These are phyloP conservation scores for Zelostemma sp. DNA, from an alignment of 1,140 invertebrate genomes.

Conservation along the genomic window DNA sequence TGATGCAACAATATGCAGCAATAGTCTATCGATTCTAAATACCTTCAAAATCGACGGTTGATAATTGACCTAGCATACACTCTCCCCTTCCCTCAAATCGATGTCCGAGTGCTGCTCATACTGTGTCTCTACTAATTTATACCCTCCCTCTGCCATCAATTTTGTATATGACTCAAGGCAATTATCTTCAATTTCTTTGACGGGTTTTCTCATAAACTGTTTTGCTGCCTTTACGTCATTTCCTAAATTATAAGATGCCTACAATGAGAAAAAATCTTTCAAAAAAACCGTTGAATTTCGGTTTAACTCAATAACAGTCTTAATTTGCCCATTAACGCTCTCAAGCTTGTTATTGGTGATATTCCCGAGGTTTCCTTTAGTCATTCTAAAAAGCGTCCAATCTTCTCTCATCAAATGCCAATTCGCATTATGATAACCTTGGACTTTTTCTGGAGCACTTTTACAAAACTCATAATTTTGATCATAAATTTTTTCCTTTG, in stretches of 20 bases:
- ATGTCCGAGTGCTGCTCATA: too few species aligned
- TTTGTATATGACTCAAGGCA: too few species aligned
- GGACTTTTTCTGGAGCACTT: neutral
- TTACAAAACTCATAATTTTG: neutral
- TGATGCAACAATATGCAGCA: too few species aligned
- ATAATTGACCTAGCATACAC: too few species aligned
- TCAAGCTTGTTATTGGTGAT: slow-evolving; percentile 35
- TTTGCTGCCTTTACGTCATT: too few species aligned
- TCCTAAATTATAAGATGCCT: neutral
- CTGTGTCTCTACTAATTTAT: too few species aligned
- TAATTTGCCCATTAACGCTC: slow-evolving; percentile 26
- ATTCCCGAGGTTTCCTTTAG: slow-evolving; percentile 21
- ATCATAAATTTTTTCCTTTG: neutral
- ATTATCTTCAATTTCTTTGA: too few species aligned
- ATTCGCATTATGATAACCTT: slow-evolving; percentile 6
- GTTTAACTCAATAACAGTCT: slow-evolving; percentile 22
- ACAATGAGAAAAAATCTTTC: slow-evolving; percentile 7
- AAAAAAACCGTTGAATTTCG: slow-evolving; percentile 14
- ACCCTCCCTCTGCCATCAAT: too few species aligned
- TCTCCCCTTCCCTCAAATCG: too few species aligned
- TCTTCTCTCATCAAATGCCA: slow-evolving; percentile 28
- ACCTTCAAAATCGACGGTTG: too few species aligned
- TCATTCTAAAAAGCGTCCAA: slow-evolving; percentile 28
- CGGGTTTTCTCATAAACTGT: too few species aligned
- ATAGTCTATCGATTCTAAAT: too few species aligned